Evolutionary conservation across 1,140 invertebrate genomes (phyloP), one percentile per base, ranked within the genome.

Genomic region (Philopotamus ludificatus): DNA sequence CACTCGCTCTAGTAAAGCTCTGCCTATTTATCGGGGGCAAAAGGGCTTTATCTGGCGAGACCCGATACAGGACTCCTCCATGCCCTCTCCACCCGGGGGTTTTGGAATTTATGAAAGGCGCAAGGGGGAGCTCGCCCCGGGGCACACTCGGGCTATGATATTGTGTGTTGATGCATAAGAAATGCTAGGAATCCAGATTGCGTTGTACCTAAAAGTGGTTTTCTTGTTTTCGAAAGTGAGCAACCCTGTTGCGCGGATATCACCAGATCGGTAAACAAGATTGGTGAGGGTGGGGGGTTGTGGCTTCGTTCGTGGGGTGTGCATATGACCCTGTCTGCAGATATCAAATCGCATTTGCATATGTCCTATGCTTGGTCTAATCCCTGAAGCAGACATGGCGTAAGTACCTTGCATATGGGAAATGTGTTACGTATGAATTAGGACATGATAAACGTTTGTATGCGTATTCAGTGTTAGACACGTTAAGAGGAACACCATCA

Each of bases 101-200:
- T 57, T 57, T 39, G 53, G 53, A 57, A 57, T 57, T 57, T 57
- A 41, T 57, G 53, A 57, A 57, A 57, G 41, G 53, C 28, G 12
- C 9, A n/a, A 18, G 23, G 2, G 49, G 18, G 4, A 9, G 18
- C 8, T 9, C 18, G 44, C 44, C 44, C 44, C 8, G 15, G 18
- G 44, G 44, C 15, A 20, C 10, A 16, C 18, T 16, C 18, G 44
- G 10, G n/a, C n/a, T n/a, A n/a, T n/a, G n/a, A 34, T 34, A 34
- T 34, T 34, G 12, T 34, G 28, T 34, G 28, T 34, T 34, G 44
- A 47, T 47, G 44, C 44, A 15, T 16, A 47, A 4, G 4, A 47
- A 47, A 47, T 15, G 15, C 10, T 7, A 20, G 18, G 18, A 12
- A 12, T 12, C 10, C 44, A 15, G 28, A 7, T 4, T 34, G 12